A percentile compares a stretch with the other conserved stretches of the same genome.
Conservation (phyloP, 1,140 invertebrate genomes). For the Zeugodacus cucurbitae region DNA sequence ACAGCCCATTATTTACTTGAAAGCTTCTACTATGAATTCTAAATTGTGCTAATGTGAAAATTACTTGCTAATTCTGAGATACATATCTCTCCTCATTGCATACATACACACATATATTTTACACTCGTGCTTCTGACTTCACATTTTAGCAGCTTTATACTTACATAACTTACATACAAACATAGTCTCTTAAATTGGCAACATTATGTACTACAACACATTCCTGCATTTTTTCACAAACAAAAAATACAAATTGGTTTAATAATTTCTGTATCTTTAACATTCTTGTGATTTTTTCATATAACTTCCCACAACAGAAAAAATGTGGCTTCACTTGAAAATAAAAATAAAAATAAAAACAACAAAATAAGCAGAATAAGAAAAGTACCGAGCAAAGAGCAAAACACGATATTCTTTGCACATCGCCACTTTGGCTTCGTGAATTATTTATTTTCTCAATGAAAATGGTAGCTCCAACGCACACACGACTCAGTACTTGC, state of each 20-base stretch:
- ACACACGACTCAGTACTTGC: neutral
- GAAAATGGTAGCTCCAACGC: neutral
- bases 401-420: neutral
- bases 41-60: too few relatives aligned
- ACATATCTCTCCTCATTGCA: neutral
- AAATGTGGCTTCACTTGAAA: constrained; percentile 6
- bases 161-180: too few relatives aligned
- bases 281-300: constrained; percentile 19
- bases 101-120: neutral
- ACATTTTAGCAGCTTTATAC: neutral
- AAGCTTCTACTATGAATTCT: too few relatives aligned
- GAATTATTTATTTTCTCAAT: constrained; percentile 39
- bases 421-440: neutral
- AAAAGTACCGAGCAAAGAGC: neutral
- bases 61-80: too few relatives aligned
- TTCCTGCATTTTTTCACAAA: neutral
- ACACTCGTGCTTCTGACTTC: neutral
- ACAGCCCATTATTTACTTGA: too few relatives aligned
- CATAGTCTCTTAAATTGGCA: too few relatives aligned
- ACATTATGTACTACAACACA: neutral
- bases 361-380: neutral
- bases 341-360: neutral
- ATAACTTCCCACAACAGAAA: neutral
- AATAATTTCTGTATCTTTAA: constrained; percentile 26
- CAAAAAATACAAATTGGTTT: neutral